Evolutionary conservation across 2,888 invertebrate species (phyloP).

Genomic region (Hydrotaea cyrtoneurina): DNA sequence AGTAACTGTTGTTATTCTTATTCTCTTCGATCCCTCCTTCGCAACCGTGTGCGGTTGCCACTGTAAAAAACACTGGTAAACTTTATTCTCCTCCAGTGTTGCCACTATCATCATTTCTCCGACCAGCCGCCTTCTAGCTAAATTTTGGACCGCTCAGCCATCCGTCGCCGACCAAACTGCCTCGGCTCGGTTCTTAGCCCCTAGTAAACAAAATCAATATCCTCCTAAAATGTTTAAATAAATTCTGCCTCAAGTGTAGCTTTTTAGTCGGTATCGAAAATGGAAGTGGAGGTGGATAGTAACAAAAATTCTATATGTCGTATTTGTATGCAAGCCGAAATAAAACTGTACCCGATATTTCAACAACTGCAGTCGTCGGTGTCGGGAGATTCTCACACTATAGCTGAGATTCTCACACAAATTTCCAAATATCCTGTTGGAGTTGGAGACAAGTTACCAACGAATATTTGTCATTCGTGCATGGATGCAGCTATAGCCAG

Average conservation of each 20-base stretch:
- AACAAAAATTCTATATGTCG: constrained; percentile 73
- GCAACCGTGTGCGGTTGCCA: no score
- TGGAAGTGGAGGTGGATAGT: constrained; percentile 37
- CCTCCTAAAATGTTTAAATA: constrained; percentile 47
- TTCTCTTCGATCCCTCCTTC: no score
- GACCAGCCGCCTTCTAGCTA: no score
- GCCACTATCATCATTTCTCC: background rate
- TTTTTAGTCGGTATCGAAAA: background rate
- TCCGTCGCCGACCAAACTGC: no score
- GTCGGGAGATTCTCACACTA: constrained; percentile 67
- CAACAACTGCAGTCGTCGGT: constrained; percentile 73
- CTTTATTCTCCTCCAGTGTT: no score
- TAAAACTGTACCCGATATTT: constrained; percentile 74
- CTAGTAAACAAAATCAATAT: constrained; percentile 61
- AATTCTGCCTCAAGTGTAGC: background rate
- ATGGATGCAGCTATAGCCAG: constrained; percentile 75
- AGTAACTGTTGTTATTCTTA: no score
- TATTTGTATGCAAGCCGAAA: constrained; percentile 75
- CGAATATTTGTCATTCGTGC: constrained; percentile 78
- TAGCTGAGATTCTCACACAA: constrained; percentile 76
- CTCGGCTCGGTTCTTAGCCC: no score
- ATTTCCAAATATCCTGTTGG: constrained; percentile 79
- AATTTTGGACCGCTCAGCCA: no score
- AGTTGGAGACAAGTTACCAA: constrained; percentile 79
- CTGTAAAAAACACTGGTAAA: no score